Conservation (phyloP, 1,140 invertebrate species). For the Hylaeus anthracinus region DNA sequence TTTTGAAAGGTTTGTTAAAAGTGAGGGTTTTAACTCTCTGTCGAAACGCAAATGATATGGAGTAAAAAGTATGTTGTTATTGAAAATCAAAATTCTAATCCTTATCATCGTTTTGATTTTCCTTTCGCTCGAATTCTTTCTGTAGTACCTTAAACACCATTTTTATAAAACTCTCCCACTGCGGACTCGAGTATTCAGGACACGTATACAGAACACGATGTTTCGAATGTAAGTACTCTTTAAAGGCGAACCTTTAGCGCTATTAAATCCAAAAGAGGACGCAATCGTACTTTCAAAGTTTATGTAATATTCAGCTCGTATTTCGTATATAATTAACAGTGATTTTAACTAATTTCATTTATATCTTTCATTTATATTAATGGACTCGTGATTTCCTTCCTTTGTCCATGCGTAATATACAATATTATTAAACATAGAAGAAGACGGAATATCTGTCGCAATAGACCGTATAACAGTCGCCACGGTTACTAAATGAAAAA, state of each 20-base stretch:
- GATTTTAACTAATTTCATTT: not conserved
- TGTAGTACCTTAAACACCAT: not conserved
- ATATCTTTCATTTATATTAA: too few species aligned
- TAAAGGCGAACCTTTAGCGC: slow-evolving; percentile 11
- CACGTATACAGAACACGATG: slow-evolving; percentile 18
- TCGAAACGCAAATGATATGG: too few species aligned
- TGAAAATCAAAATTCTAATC: too few species aligned
- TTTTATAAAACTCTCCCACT: slow-evolving; percentile 15
- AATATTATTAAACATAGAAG: too few species aligned
- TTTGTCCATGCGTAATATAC: too few species aligned
- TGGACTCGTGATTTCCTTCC: too few species aligned
- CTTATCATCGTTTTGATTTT: not conserved
- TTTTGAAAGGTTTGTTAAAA: too few species aligned
- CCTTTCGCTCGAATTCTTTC: not conserved
- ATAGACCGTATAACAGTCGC: too few species aligned
- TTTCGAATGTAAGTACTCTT: not conserved
- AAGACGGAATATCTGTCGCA: too few species aligned
- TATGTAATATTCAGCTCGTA: not conserved
- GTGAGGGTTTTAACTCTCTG: too few species aligned
- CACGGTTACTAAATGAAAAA: too few species aligned
- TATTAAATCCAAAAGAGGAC: slow-evolving; percentile 20
- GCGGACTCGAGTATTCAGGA: not conserved
- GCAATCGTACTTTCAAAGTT: slow-evolving; percentile 18
- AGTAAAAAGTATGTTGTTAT: too few species aligned
- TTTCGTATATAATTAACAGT: not conserved